These are phyloP conservation scores for Hypsopygia costalis DNA, from an alignment of 2,888 invertebrate species.

Conservation along the genomic window DNA sequence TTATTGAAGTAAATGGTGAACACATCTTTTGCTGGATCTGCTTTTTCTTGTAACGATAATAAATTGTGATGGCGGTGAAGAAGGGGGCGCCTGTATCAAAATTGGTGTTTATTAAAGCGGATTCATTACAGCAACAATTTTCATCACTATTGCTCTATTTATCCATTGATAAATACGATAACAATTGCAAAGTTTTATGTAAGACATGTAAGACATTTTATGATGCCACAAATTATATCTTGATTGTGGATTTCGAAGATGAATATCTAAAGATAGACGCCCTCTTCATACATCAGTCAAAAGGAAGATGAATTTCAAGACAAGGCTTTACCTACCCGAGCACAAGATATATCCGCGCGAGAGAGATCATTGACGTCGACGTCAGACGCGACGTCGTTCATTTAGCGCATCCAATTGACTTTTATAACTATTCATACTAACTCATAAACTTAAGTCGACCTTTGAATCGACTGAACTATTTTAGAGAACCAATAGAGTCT, in stretches of 20 bases:
- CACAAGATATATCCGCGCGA: slow-evolving; percentile 26
- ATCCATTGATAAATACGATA: too few relatives aligned
- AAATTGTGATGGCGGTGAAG: slow-evolving; percentile 7
- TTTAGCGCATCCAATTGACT: neutral
- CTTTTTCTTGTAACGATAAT: slow-evolving; percentile 14
- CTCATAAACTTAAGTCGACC: neutral
- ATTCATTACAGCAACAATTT: neutral
- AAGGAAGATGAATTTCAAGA: slow-evolving; percentile 1
- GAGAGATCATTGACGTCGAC: slow-evolving; percentile 9
- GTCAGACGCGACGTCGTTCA: neutral
- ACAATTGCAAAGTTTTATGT: too few relatives aligned
- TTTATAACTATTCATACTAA: slow-evolving; percentile 5
- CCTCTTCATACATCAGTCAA: neutral
- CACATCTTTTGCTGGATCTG: slow-evolving; percentile 19
- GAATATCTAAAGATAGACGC: slow-evolving; percentile 1
- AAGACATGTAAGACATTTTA: too few relatives aligned
- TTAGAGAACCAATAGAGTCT: neutral
- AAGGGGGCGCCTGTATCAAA: slow-evolving; percentile 8
- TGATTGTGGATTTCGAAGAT: too few relatives aligned
- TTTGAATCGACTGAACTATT: neutral
- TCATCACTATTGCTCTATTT: neutral
- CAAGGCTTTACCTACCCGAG: neutral
- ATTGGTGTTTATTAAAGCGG: neutral
- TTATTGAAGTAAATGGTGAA: slow-evolving; percentile 40
- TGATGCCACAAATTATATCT: too few relatives aligned